These are phyloP conservation scores for Drosophila diplacantha DNA, from an alignment of 2,888 invertebrate species.

Conservation along the genomic window DNA sequence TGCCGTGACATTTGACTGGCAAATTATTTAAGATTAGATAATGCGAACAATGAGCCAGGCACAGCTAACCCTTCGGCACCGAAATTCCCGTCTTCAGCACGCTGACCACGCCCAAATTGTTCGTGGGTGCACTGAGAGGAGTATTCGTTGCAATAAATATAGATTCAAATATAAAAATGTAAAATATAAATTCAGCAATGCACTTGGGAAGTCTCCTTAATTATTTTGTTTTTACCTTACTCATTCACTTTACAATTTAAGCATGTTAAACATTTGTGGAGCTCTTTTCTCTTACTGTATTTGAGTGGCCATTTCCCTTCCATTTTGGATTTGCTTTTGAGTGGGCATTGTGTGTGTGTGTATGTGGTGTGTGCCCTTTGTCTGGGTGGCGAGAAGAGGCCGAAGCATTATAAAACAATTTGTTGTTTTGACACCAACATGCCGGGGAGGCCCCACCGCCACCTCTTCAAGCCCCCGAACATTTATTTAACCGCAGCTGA, in stretches of 20 bases:
- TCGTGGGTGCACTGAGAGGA: neutral
- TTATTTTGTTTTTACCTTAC: neutral
- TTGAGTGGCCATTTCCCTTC: slow-evolving; percentile 16
- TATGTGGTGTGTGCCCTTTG: slow-evolving; percentile 52
- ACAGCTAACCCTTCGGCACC: neutral
- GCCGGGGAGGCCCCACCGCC: slow-evolving; percentile 35
- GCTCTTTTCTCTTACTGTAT: neutral
- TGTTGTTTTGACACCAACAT: slow-evolving; percentile 69
- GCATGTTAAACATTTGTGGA: accelerated
- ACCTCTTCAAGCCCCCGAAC: neutral
- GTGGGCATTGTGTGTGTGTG: slow-evolving; percentile 9
- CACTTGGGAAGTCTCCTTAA: too few relatives aligned
- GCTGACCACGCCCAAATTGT: slow-evolving; percentile 30
- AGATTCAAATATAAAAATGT: too few relatives aligned
- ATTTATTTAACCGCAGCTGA: slow-evolving; percentile 49
- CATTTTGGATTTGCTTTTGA: slow-evolving; percentile 24
- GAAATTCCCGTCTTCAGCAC: slow-evolving; percentile 7
- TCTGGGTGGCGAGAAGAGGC: slow-evolving; percentile 42
- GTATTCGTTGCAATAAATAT: too few relatives aligned
- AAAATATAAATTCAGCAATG: too few relatives aligned
- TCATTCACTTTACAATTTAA: neutral
- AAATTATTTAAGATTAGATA: slow-evolving; percentile 43
- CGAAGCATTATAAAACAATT: slow-evolving; percentile 69
- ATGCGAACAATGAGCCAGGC: slow-evolving; percentile 40
- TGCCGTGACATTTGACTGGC: slow-evolving; percentile 56